phyloP scores from a whole-genome alignment of 2,888 invertebrate genomes.

The Sarcophaga subvicina region DNA sequence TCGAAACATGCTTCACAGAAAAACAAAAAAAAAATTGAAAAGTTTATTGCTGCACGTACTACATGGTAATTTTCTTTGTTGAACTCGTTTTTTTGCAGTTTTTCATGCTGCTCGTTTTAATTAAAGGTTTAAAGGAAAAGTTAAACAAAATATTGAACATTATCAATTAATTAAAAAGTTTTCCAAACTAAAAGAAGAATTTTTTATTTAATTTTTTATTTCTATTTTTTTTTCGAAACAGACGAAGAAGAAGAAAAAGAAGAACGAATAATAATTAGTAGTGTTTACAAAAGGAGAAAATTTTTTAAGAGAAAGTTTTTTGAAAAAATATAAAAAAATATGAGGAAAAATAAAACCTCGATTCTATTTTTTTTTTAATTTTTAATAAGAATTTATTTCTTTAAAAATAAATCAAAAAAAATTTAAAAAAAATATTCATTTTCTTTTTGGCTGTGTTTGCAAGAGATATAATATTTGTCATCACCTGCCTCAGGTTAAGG shows the following conservation, averaged over 20 bases:
- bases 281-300: neutral
- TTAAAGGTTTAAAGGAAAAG: constrained; percentile 37
- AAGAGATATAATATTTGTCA: constrained; percentile 11
- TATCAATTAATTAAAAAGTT: constrained; percentile 58
- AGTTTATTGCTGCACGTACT: no score
- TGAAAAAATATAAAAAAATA: neutral
- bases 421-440: neutral
- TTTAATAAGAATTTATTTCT: neutral
- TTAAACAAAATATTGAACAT: constrained; percentile 59
- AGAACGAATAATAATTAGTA: neutral
- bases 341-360: no score
- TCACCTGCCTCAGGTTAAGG: constrained; percentile 5
- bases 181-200: neutral
- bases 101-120: constrained; percentile 15
- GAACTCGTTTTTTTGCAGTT: no score
- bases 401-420: constrained; percentile 9
- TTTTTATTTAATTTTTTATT: no score
- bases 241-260: neutral
- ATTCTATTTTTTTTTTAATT: neutral
- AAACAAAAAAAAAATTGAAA: no score
- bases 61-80: no score
- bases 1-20: no score
- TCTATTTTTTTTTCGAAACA: no score
- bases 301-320: neutral
- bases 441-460: neutral